A percentile compares a stretch with the other conserved stretches of the same genome.
Conservation (phyloP, 2,113 vertebrate genomes). For the Lepus americanus region DNA sequence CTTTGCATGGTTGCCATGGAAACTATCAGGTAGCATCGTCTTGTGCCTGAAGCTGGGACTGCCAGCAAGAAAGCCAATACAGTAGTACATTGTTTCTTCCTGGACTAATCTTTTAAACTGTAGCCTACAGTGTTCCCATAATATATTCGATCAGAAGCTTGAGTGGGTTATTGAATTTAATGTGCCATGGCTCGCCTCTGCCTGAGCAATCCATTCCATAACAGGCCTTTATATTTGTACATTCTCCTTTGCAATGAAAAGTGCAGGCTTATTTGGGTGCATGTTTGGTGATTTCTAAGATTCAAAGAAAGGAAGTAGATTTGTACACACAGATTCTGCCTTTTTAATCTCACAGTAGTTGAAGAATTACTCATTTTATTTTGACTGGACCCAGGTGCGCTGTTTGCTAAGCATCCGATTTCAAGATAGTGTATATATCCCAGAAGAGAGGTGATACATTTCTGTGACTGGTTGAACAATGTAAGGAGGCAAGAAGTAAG, state of each 20-base stretch:
- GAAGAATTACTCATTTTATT: constrained; percentile 73
- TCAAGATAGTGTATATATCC: constrained; percentile 8
- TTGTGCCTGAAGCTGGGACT: constrained; percentile 77
- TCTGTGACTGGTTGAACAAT: constrained; percentile 4
- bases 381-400: constrained; percentile 61
- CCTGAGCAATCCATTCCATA: constrained; percentile 62
- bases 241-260: constrained; percentile 66
- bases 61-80: constrained; percentile 77
- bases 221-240: constrained; percentile 54
- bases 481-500: neutral
- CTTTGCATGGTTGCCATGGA: constrained; percentile 77
- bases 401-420: constrained; percentile 70
- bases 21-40: constrained; percentile 82
- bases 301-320: constrained; percentile 66
- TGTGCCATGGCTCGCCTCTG: constrained; percentile 64
- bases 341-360: constrained; percentile 67
- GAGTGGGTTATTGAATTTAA: constrained; percentile 81
- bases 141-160: constrained; percentile 76
- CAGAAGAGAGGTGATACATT: constrained; percentile 14
- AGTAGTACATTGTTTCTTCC: constrained; percentile 82
- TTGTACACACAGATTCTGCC: constrained; percentile 47
- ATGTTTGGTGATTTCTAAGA: constrained; percentile 59
- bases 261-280: neutral
- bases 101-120: constrained; percentile 79
- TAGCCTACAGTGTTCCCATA: constrained; percentile 78